A percentile compares a stretch with the other conserved stretches of the same genome.
Evolutionary conservation across 2,797 vertebrate species (phyloP).

Genomic region (Ctenochaetus hawaiiensis): DNA sequence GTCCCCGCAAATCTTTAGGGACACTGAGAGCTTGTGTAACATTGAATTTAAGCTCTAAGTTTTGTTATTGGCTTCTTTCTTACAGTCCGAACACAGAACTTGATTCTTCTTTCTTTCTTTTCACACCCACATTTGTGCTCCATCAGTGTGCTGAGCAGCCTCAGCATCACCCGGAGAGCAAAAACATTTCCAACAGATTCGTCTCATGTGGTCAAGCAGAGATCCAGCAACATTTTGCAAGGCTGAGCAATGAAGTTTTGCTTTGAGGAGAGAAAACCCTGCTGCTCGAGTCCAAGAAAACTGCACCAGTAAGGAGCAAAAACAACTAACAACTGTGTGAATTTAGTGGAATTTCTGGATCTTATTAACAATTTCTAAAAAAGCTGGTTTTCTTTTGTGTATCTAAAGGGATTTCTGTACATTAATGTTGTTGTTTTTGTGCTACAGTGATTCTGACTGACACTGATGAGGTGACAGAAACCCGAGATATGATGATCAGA

Average conservation of each 20-base stretch:
- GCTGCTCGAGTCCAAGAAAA: neutral
- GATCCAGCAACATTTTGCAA: neutral
- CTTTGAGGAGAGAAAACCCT: slow-evolving; percentile 7
- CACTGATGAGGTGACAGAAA: neutral
- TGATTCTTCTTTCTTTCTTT: no score
- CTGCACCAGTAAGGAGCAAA: neutral
- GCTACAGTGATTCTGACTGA: neutral
- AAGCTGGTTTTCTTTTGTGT: neutral
- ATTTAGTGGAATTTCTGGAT: neutral
- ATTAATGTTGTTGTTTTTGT: neutral
- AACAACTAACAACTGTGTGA: neutral
- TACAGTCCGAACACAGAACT: neutral
- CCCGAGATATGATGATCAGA: neutral
- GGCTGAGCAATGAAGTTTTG: neutral
- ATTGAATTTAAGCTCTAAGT: no score
- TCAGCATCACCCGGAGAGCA: no score
- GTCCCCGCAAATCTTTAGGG: neutral
- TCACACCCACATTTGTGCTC: no score
- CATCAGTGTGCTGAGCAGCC: no score
- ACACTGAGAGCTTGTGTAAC: neutral
- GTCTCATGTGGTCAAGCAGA: no score
- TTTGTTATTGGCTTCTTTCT: neutral
- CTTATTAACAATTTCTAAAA: neutral
- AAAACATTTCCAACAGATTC: no score
- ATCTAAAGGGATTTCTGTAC: no score